phyloP scores from a whole-genome alignment of 1,140 invertebrate genomes.

The Megathymus violae region DNA sequence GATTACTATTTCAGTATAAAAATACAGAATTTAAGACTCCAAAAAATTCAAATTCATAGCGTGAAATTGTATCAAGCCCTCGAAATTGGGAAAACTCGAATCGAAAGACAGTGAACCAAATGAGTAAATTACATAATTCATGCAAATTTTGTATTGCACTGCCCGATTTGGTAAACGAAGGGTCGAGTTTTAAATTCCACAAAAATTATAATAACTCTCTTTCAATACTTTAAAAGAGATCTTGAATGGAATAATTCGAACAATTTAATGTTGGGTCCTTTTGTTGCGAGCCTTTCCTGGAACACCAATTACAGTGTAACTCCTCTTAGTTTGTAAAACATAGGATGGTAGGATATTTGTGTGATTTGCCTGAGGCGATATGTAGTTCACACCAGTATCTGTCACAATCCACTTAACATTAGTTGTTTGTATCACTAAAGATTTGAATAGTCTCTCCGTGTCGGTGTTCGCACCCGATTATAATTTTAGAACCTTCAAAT shows the following conservation, averaged over 20 bases:
- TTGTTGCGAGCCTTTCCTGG: conserved; percentile 4
- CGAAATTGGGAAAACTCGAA: conserved; percentile 16
- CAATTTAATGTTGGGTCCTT: conserved; percentile 18
- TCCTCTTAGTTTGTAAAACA: not conserved
- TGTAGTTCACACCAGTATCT: not conserved
- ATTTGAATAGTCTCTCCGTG: not conserved
- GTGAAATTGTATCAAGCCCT: conserved; percentile 13
- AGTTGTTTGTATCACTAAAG: not conserved
- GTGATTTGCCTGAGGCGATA: not conserved
- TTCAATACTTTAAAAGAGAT: conserved; percentile 19
- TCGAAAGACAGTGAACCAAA: conserved; percentile 27
- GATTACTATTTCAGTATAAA: not conserved
- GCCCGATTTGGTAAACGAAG: conserved; percentile 16
- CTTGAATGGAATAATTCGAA: conserved; percentile 14
- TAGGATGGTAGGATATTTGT: not conserved
- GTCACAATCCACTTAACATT: not conserved
- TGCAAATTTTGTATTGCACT: conserved; percentile 29
- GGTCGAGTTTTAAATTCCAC: conserved; percentile 25
- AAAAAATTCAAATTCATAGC: conserved; percentile 10
- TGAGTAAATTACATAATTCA: conserved; percentile 34
- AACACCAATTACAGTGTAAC: conserved; percentile 14
- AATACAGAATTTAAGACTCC: too few species aligned
- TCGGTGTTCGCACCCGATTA: too few species aligned
- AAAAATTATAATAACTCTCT: conserved; percentile 32
- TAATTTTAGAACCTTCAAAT: too few species aligned